Evolutionary conservation across 1,140 invertebrate species (phyloP).

Genomic region (Tribolium castaneum): DNA sequence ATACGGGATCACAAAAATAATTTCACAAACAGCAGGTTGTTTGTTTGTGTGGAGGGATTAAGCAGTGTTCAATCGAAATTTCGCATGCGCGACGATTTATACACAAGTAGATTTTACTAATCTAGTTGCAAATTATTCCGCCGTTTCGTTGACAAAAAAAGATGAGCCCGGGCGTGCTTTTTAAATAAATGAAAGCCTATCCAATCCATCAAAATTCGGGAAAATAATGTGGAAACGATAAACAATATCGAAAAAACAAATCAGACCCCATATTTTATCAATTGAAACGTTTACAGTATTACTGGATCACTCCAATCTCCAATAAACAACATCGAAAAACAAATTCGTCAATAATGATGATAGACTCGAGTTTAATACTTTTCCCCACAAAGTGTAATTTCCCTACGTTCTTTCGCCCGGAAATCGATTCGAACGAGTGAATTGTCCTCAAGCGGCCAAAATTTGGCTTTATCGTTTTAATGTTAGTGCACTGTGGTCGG

Average conservation of each 20-base stretch:
- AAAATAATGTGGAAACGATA: background rate
- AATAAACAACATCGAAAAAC: background rate
- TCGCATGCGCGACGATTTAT: constrained; percentile 39
- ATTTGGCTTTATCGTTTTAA: background rate
- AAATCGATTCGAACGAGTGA: background rate
- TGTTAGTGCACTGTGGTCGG: constrained; percentile 40
- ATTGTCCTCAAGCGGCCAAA: background rate
- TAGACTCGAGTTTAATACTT: too few species aligned
- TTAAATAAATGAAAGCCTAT: too few species aligned
- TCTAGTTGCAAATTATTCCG: constrained; percentile 38
- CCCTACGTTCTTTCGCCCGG: background rate
- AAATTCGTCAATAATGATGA: background rate
- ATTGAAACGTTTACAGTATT: background rate
- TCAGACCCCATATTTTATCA: background rate
- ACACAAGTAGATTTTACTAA: constrained; percentile 13
- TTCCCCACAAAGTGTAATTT: background rate
- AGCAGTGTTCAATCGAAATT: constrained; percentile 16
- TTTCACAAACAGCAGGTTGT: constrained; percentile 9
- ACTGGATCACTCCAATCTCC: background rate
- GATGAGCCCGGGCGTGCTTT: too few species aligned
- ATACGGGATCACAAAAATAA: constrained; percentile 20
- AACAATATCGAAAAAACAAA: background rate
- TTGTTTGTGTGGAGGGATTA: constrained; percentile 18
- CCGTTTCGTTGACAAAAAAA: background rate
- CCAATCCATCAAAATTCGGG: background rate